Conservation (phyloP, 64 coral and sea anemone species). For the Actinia equina region DNA sequence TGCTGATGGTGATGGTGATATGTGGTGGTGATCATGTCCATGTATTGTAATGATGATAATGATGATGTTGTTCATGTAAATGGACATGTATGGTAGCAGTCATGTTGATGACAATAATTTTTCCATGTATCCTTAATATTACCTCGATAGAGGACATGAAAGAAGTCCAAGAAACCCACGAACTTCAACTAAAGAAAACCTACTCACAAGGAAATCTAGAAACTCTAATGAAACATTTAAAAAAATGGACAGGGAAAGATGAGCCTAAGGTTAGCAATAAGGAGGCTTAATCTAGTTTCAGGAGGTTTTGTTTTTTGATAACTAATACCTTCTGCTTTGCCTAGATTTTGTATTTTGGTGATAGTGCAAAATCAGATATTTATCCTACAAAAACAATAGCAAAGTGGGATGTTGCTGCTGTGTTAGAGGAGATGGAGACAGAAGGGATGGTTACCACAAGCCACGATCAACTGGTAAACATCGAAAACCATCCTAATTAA, state of each 20-base stretch:
- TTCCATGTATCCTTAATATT: no score
- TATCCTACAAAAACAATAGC: constrained; percentile 49
- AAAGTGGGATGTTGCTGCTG: constrained; percentile 54
- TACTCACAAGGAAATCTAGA: constrained; percentile 73
- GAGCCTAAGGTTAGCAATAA: constrained; percentile 68
- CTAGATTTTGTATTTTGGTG: constrained; percentile 90
- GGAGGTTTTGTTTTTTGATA: no score
- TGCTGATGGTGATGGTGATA: no score
- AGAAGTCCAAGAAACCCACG: constrained; percentile 41
- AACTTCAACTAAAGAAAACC: constrained; percentile 49
- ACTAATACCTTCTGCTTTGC: no score
- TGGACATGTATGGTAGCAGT: no score
- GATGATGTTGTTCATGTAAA: no score
- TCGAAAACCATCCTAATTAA: no score
- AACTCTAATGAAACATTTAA: constrained; percentile 50
- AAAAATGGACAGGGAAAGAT: constrained; percentile 45
- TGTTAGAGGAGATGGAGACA: constrained; percentile 87
- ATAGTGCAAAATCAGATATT: constrained; percentile 78
- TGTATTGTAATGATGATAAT: no score
- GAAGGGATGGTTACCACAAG: constrained; percentile 70
- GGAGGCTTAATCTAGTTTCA: no score
- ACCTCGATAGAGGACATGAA: constrained; percentile 43
- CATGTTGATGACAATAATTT: no score
- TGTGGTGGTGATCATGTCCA: no score
- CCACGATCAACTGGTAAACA: constrained; percentile 28